Conservation (phyloP, 1,140 invertebrate species). For the Drosophila burlai region DNA sequence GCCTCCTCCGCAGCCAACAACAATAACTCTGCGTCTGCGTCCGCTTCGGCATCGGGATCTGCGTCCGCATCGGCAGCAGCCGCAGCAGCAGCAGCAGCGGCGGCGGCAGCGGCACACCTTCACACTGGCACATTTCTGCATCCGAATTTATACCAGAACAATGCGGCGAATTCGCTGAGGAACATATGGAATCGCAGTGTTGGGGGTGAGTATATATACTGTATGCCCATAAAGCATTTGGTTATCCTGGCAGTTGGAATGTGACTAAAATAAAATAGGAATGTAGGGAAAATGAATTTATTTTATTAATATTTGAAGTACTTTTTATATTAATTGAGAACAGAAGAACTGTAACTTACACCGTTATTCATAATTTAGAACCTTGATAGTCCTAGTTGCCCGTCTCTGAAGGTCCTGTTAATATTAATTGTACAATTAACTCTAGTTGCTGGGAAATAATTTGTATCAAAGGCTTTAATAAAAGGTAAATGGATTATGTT, state of each 20-base stretch:
- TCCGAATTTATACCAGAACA: conserved; percentile 85
- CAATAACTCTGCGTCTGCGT: conserved; percentile 12
- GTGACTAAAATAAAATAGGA: neutral
- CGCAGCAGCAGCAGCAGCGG: conserved; percentile 62
- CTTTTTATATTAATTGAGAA: neutral
- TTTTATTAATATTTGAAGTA: neutral
- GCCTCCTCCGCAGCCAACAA: conserved; percentile 39
- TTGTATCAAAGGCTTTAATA: no score
- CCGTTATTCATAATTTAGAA: neutral
- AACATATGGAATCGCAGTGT: conserved; percentile 85
- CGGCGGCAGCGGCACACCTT: conserved; percentile 73
- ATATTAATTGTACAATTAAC: no score
- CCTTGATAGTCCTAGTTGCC: neutral
- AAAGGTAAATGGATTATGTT: no score
- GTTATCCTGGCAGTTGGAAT: neutral
- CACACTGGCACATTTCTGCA: conserved; percentile 84
- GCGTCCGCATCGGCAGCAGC: conserved; percentile 63
- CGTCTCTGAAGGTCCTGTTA: no score
- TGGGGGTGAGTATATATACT: conserved; percentile 76
- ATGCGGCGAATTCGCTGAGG: conserved; percentile 80
- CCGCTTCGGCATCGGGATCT: conserved; percentile 11
- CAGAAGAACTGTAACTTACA: neutral
- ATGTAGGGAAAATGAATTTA: neutral
- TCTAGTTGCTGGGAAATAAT: no score
- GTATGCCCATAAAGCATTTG: conserved; percentile 1